A percentile compares a stretch with the other conserved stretches of the same genome.
phyloP scores from a whole-genome alignment of 2,113 vertebrate genomes.

The Antigone vipio region DNA sequence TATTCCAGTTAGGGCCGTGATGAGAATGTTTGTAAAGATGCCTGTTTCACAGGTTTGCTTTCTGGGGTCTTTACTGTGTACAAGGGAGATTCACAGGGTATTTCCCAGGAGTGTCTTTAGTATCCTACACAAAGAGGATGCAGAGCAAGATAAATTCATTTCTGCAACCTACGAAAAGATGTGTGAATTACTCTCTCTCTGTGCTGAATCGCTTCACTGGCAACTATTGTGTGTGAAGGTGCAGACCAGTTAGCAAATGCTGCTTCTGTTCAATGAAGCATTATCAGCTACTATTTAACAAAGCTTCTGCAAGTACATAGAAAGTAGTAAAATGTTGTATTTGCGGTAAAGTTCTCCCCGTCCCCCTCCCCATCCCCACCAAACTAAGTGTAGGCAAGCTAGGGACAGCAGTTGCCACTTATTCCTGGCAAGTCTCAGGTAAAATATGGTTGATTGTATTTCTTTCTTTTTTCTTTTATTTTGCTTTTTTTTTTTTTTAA shows the following conservation, averaged over 20 bases:
- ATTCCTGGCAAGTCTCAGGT: not conserved
- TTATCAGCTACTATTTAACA: not conserved
- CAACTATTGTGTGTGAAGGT: not conserved
- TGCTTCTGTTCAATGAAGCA: not conserved
- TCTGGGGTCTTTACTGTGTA: not conserved
- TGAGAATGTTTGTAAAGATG: not conserved
- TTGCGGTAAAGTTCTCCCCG: not conserved
- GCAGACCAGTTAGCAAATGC: not conserved
- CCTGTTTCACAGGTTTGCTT: not conserved
- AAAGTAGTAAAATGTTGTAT: not conserved
- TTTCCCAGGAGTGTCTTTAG: not conserved
- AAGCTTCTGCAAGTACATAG: not conserved
- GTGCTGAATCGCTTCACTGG: not conserved
- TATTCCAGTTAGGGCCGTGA: rapidly evolving
- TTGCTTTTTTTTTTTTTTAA: too few species aligned
- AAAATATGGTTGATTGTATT: not conserved
- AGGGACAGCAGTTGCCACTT: not conserved
- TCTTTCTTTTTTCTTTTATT: not conserved
- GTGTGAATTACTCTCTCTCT: not conserved
- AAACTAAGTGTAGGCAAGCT: not conserved
- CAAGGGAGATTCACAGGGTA: not conserved
- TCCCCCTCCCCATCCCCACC: rapidly evolving
- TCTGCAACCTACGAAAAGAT: not conserved
- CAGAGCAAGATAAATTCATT: not conserved
- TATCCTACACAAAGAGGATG: not conserved